Base-by-base conservation (phyloP, 2,113 vertebrate genomes). In the Coryphaenoides rupestris region DNA sequence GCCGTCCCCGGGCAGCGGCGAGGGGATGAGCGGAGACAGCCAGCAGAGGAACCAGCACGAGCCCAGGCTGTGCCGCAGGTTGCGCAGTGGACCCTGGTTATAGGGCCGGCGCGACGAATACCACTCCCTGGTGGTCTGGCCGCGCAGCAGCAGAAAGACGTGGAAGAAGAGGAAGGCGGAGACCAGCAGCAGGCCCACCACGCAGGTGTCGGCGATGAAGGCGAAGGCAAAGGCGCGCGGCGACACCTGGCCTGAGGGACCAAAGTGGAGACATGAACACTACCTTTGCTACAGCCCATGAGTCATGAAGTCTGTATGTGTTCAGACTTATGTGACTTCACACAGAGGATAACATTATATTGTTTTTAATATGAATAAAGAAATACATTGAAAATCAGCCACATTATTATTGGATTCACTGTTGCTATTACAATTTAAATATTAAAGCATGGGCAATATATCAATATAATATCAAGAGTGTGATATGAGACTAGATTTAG, bases 101-200 rank as follows among this genome's bases (percentile, higher is more conserved):
- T 94, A 95, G 13, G 90, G 90, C 19, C 76, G 63, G 19, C 88
- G 90, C 19, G 76, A 74, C 0, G 91, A 90, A 63, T 91, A 93
- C 95, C 95, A 96, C 76, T 96, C 94, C 52, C 91, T 88, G 1
- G 93, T 95, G 63, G 95, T 96, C 85, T 95, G 93, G 26, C 94
- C 95, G 5, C 90, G 86, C 66, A 93, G 69, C 76, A 95, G 79
- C 80, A 96, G 80, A 64, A 75, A 79, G 22, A 93, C 77, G 6
- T 96, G 95, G 79, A 96, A 93, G 66, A 93, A 90, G 65, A 96
- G 92, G 78, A 95, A 94, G 2, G 90, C 92, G 0, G 89, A 88
- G 1, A 94, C 93, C 52, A 95, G 76, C 57, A 96, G 82, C 7
- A 93, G 92, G 10, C 94, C 94, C 10, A 93, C 92, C 6, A 95